Evolutionary conservation across 2,113 vertebrate genomes (phyloP), one percentile per base, ranked within the genome.

Genomic region (Origma solitaria): DNA sequence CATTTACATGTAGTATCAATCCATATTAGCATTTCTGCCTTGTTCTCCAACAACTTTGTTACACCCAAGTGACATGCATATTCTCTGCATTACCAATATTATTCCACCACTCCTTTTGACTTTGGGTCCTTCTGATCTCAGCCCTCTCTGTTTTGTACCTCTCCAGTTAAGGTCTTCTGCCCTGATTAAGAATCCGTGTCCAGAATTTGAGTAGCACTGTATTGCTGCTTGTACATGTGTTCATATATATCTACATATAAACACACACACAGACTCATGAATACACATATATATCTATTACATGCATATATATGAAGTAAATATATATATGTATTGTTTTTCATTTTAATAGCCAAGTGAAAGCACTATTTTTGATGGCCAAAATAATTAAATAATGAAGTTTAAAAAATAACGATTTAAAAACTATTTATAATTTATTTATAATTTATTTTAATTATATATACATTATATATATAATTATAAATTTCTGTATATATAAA

Each of bases 181-280:
- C 57, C 44, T 49, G 30, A 50, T 51, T 40, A 82, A 38, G 17
- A 79, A 58, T 54, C n/a, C 13, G 12, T 7, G 19, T 28, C 15
- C 25, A 23, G 42, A 84, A 45, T 66, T 90, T 78, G 73, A 56
- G 51, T 22, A 78, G 37, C 35, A 45, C 25, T 66, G 9, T 31
- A 58, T 7, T 64, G 35, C 45, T 80, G 33, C 31, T 69, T 33
- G 21, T 53, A 49, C 10, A 6, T 33, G 10, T 70, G 21, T 60
- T 38, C 38, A 57, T n/a, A 31, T 12, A 0, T 27, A 40, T 17
- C 4, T 16, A 20, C 2, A 42, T 1, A 49, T 1, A 44, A 4
- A 44, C 42, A 44, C 15, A 38, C 1, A 38, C 4, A 62, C 5
- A 10, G 2, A 37, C 15, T 69, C 3, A 24, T 8, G 15, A 14